Base-by-base conservation (phyloP, 37 sponge, comb jelly and placozoan genomes). In the Eunapius fragilis region DNA sequence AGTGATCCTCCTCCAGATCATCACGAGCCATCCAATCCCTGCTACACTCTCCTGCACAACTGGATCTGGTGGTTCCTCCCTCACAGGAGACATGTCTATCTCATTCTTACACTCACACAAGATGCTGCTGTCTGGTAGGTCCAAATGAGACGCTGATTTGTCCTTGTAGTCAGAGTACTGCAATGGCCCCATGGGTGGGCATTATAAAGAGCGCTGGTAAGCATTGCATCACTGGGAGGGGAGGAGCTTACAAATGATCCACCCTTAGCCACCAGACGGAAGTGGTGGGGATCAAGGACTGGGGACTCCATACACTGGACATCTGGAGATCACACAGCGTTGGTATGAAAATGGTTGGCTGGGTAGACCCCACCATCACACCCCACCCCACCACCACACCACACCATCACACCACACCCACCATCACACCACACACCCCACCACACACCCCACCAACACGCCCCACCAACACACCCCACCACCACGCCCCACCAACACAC, bases 211-310 rank as follows among this genome's bases (percentile, higher is more conserved):
- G 72, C 72, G 71, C 41, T 72, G 83, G 3, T 72, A 14, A 72
- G 48, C 3, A 41, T 10, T 72, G 47, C n/a, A 71, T 41, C 3
- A 2, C n/a, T 32, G 23, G 7, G 2, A 41, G 33, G 11, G 45
- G 9, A 25, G 38, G 0, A 17, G 77, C 91, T 76, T 82, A 90
- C 91, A 70, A 86, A 90, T 14, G 30, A 19, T 58, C 58, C 28
- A 3, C 47, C 50, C 28, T 92, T 48, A 67, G 87, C 88, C 38
- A 92, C 85, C 6, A 92, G 23, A 23, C 80, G 67, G 81, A 92
- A 92, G 72, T 92, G 92, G 37, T 92, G 92, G 14, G 92, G 92
- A 80, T 92, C 92, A 7, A 75, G 75, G 10, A 92, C 78, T 25
- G 88, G 88, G 68, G 80, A 30, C 25, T 75, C 28, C 14, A 1